phyloP scores from a whole-genome alignment of 2,113 vertebrate species.

The Gymnocephalus cernua region DNA sequence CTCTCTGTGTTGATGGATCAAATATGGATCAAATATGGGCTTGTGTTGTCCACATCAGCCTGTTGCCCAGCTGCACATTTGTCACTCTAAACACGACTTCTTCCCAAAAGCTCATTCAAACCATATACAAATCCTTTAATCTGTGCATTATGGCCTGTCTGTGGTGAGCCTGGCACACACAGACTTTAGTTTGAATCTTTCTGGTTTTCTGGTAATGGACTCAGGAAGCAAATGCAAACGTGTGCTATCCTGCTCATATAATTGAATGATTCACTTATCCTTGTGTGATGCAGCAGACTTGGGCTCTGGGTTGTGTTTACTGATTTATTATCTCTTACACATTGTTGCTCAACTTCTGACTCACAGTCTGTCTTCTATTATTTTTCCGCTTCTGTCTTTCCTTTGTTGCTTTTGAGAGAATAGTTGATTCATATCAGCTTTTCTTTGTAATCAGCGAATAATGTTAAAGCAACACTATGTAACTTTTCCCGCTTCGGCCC shows the following conservation, averaged over 20 bases:
- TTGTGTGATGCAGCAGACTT: conserved; percentile 9
- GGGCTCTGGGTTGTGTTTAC: background rate
- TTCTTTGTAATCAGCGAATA: conserved; percentile 26
- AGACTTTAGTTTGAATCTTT: conserved; percentile 1
- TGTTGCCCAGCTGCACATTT: conserved; percentile 39
- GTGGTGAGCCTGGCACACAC: background rate
- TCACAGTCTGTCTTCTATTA: conserved; percentile 18
- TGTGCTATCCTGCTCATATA: conserved; percentile 21
- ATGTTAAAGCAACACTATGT: conserved; percentile 15
- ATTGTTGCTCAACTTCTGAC: conserved; percentile 30
- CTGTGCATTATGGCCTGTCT: background rate
- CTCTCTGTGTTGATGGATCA: conserved; percentile 23
- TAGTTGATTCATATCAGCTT: conserved; percentile 22
- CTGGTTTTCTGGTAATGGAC: background rate
- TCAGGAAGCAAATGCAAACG: background rate
- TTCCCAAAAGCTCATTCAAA: conserved; percentile 14
- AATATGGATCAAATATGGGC: conserved; percentile 8
- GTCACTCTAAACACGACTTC: conserved; percentile 15
- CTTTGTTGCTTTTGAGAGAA: conserved; percentile 4
- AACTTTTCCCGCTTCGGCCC: too few relatives aligned
- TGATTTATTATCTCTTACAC: background rate
- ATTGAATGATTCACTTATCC: conserved; percentile 10
- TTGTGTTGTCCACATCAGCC: conserved; percentile 20
- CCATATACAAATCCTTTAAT: background rate
- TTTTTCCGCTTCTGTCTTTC: background rate